Percentiles rank a stretch among this genome's conserved stretches.
These are phyloP conservation scores for Eupristina koningsbergeri DNA, from an alignment of 1,140 invertebrate species.

Conservation along the genomic window DNA sequence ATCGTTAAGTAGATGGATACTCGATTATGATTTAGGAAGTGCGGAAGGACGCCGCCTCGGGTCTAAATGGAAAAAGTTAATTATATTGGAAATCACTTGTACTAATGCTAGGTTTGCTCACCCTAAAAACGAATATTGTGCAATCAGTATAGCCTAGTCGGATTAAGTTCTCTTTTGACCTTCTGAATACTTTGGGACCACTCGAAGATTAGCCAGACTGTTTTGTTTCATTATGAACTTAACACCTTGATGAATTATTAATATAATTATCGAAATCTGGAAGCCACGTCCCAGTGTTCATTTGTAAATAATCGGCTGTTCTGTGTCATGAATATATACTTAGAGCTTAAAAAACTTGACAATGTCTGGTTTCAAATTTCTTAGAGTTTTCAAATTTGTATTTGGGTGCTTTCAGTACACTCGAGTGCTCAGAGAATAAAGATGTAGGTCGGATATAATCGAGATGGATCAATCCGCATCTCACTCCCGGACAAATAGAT, in stretches of 20 bases:
- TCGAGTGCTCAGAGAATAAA: neutral
- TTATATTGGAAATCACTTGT: conserved; percentile 45
- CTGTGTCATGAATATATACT: too few species aligned
- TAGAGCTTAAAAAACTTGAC: too few species aligned
- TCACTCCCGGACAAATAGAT: neutral
- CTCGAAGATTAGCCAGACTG: neutral
- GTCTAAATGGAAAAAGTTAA: conserved; percentile 42
- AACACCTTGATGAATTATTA: neutral
- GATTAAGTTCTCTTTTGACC: neutral
- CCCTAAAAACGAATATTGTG: neutral
- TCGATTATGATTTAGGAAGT: conserved; percentile 49
- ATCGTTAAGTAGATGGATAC: conserved; percentile 34
- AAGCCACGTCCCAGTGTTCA: neutral
- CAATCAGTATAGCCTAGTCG: neutral
- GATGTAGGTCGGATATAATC: neutral
- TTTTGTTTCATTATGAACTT: neutral
- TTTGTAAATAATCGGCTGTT: neutral
- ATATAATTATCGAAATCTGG: neutral
- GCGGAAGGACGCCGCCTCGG: neutral
- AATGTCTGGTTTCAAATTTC: too few species aligned
- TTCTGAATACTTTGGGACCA: neutral
- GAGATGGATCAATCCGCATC: neutral
- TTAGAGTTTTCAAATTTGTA: neutral
- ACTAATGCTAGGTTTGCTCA: conserved; percentile 4
- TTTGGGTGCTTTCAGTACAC: neutral